Base-by-base conservation (phyloP, 2,113 vertebrate species). In the Dicentrarchus labrax region DNA sequence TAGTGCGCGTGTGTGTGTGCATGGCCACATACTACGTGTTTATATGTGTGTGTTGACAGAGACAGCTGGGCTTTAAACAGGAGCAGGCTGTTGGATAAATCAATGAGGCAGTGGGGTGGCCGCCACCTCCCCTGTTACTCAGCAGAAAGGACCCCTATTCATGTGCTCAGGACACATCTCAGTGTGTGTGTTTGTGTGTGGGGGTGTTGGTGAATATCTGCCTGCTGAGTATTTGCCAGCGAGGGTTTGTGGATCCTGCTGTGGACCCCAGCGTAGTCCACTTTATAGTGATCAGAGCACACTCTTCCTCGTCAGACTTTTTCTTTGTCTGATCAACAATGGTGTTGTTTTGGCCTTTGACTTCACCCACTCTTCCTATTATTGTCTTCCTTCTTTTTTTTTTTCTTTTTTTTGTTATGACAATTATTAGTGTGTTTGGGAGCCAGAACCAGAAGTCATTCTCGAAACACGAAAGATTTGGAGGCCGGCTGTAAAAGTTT, bases 61-160 rank as follows among this genome's bases (percentile, higher is more conserved):
- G 91, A 91, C 91, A 94, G 92, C 89, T 93, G 88, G 88, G 81
- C 85, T 91, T 89, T 86, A 92, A 91, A 90, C 88, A 86, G 86
- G 80, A 86, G 72, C 91, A 87, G 85, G 84, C 87, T 92, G 91
- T 88, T 83, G 85, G 90, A 89, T 91, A 92, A 93, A 93, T 94
- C 88, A 90, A 91, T 64, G 84, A 90, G 84, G 83, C 91, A 80
- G 89, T 76, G 66, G 89, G 92, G 88, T 84, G 89, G 89, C 89
- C 86, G 74, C 87, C 83, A 82, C 84, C 76, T 92, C 89, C 86
- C 86, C 85, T 80, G 89, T 87, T 87, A 87, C 86, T 88, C 88
- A 87, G 80, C 84, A 90, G 84, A 86, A 82, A 91, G 86, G 86
- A 85, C 77, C 87, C 72, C 74, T 85, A 80, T 86, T 88, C 84